A percentile compares a stretch with the other conserved stretches of the same genome.
Evolutionary conservation across 2,113 vertebrate species (phyloP).

Genomic region (Nesoenas mayeri): DNA sequence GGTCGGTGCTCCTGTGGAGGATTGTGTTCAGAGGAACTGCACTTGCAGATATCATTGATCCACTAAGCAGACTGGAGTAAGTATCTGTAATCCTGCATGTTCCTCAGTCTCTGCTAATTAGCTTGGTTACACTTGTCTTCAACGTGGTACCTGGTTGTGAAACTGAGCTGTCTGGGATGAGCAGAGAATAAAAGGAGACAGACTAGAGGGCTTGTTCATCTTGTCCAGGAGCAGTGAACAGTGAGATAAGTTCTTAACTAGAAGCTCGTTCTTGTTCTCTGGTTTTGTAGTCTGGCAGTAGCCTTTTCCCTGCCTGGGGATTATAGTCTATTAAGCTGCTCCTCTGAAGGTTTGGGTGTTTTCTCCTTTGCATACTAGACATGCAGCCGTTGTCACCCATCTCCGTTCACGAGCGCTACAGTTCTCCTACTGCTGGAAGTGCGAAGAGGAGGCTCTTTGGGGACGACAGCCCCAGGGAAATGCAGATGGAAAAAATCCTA

Average conservation of each 20-base stretch:
- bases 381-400: constrained; percentile 81
- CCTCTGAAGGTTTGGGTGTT: not conserved
- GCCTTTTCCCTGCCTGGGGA: not conserved
- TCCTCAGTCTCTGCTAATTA: not conserved
- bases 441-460: constrained; percentile 94
- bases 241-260: not conserved
- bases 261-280: not conserved
- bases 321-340: not conserved
- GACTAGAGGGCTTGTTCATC: not conserved
- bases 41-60: not conserved
- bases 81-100: not conserved
- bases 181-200: not conserved
- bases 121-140: not conserved
- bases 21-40: not conserved
- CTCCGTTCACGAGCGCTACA: constrained; percentile 92
- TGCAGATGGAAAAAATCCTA: constrained; percentile 69
- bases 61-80: not conserved
- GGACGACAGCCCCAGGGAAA: constrained; percentile 81
- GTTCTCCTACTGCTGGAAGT: constrained; percentile 92
- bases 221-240: not conserved
- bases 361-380: constrained; percentile 69
- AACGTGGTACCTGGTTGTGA: not conserved
- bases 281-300: not conserved
- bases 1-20: not conserved
- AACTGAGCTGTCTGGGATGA: not conserved